Evolutionary conservation across 2,888 invertebrate species (phyloP), one percentile per base, ranked within the genome.

Genomic region (Epirrita christyi): DNA sequence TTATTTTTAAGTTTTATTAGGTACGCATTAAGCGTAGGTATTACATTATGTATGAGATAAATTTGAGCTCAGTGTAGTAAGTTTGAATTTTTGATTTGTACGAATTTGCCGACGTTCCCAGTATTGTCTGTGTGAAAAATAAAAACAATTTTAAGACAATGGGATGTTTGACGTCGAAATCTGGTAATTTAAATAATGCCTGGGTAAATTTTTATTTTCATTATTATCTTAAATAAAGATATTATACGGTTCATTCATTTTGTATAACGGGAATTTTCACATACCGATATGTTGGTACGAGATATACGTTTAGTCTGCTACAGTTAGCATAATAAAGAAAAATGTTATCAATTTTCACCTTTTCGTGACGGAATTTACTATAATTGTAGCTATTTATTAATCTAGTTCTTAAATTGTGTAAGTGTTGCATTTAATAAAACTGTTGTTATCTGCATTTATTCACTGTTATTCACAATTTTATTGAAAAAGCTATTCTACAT

Each of bases 81-180:
- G 49, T 64, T 55, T 50, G 47, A 58, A 52, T 60, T 56, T 64
- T 59, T 51, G 56, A 55, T 50, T 60, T 47, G 59, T 52, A 58
- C 49, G 54, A 59, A 62, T 61, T 53, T 53, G 40, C 54, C 47
- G 50, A 51, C 43, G 47, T 66, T 70, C 68, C 45, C 70, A 70
- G 62, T 61, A 70, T 70, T 70, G 70, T 70, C 53, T 48, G 15
- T 36, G 48, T 44, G 56, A 64, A 54, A 60, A 55, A 59, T 52
- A 50, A 62, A 50, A 64, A 67, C 56, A 65, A 38, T 44, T 53
- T 43, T 37, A 28, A 49, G 15, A 70, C 67, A 70, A 66, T 61
- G 55, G 55, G 21, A 45, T 61, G 66, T 64, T 64, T 66, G 58
- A 55, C 56, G 57, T 59, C 58, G 48, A 64, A 55, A 59, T 47